phyloP scores from a whole-genome alignment of 2,113 vertebrate genomes.

The Hypanus sabinus region DNA sequence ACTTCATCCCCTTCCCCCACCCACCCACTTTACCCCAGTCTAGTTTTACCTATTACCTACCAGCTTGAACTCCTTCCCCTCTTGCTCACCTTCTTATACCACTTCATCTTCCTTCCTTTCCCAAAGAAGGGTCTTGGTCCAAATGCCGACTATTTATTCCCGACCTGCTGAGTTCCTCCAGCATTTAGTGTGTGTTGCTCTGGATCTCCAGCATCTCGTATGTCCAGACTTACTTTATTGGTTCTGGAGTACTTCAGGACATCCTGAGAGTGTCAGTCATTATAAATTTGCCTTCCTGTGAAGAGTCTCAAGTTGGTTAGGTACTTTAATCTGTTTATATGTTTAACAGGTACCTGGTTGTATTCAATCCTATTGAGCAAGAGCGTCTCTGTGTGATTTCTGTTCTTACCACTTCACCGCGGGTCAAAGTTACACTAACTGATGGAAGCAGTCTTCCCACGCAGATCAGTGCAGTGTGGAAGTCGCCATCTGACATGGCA shows the following conservation, averaged over 20 bases:
- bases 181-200: too few relatives aligned
- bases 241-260: not conserved
- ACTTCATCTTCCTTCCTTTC: too few relatives aligned
- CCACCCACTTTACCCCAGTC: too few relatives aligned
- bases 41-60: too few relatives aligned
- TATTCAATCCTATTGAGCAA: constrained; percentile 86
- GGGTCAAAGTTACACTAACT: constrained; percentile 70
- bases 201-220: too few relatives aligned
- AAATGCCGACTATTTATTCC: too few relatives aligned
- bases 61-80: too few relatives aligned
- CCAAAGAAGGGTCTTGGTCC: too few relatives aligned
- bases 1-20: too few relatives aligned
- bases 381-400: constrained; percentile 76
- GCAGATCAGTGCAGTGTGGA: constrained; percentile 77
- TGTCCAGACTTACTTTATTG: not conserved
- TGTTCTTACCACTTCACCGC: constrained; percentile 69
- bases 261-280: not conserved
- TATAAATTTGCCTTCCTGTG: not conserved
- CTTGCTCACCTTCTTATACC: too few relatives aligned
- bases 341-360: constrained; percentile 72
- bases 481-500: constrained; percentile 63
- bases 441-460: constrained; percentile 77
- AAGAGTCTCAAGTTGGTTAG: not conserved
- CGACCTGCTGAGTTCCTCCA: too few relatives aligned
- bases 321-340: not conserved